Conservation (phyloP, 1,140 invertebrate species). For the Bombus waltoni region DNA sequence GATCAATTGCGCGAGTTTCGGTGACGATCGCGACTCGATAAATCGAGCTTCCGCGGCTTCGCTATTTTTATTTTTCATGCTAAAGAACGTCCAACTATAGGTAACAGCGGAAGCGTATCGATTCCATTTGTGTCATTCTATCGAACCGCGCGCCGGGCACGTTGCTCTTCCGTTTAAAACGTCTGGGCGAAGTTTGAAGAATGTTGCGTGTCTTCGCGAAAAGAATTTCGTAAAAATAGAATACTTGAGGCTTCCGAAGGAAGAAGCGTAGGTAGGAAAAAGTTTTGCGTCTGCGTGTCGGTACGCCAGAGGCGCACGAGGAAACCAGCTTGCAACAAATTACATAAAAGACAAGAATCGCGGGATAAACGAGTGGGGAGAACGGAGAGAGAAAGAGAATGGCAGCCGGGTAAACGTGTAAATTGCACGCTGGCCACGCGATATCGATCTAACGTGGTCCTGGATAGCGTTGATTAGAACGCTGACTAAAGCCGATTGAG, state of each 20-base stretch:
- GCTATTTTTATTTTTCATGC: constrained; percentile 23
- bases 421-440: constrained; percentile 34
- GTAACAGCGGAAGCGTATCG: constrained; percentile 47
- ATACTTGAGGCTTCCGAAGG: background rate
- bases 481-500: constrained; percentile 10
- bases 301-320: background rate
- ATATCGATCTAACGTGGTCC: constrained; percentile 49
- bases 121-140: constrained; percentile 19
- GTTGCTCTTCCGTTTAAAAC: background rate
- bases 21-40: background rate
- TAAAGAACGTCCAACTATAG: constrained; percentile 3
- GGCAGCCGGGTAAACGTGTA: constrained; percentile 43
- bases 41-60: background rate
- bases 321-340: constrained; percentile 48
- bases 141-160: background rate
- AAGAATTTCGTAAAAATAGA: background rate
- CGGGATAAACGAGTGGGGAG: background rate
- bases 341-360: constrained; percentile 51
- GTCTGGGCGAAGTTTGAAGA: background rate
- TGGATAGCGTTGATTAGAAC: constrained; percentile 42
- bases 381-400: constrained; percentile 28
- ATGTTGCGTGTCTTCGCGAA: background rate
- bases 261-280: background rate
- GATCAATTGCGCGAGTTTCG: too few species aligned
- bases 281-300: background rate